A percentile compares a stretch with the other conserved stretches of the same genome.
Conservation (phyloP, 1,140 invertebrate genomes). For the Diabrotica undecimpunctata region DNA sequence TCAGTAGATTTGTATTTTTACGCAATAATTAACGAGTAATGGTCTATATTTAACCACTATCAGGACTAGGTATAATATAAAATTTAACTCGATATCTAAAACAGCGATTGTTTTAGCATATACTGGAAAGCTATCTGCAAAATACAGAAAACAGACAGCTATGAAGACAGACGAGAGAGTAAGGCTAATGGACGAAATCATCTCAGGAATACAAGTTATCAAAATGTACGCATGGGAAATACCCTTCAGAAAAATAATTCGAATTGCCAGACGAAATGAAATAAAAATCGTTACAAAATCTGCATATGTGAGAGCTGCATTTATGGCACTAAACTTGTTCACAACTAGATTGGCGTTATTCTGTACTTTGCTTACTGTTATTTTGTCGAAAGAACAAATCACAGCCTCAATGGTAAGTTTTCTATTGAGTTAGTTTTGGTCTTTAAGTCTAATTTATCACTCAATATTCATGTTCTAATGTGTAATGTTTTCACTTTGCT, state of each 20-base stretch:
- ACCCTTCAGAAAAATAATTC: constrained; percentile 25
- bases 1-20: no score
- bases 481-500: background rate
- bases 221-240: constrained; percentile 8
- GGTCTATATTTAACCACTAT: no score
- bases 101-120: constrained; percentile 49
- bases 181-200: constrained; percentile 51
- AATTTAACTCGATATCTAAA: no score
- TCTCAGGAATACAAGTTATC: constrained; percentile 50
- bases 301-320: constrained; percentile 65
- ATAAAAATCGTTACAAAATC: constrained; percentile 58
- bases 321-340: constrained; percentile 67
- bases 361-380: constrained; percentile 58
- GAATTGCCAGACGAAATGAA: constrained; percentile 60
- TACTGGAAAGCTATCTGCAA: constrained; percentile 59
- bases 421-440: background rate
- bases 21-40: no score
- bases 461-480: background rate
- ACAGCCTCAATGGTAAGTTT: constrained; percentile 53
- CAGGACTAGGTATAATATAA: no score
- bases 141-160: constrained; percentile 55
- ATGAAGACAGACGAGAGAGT: constrained; percentile 56
- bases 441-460: background rate
- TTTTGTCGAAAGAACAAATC: constrained; percentile 52
- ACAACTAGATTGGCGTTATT: constrained; percentile 64